phyloP scores from a whole-genome alignment of 2,113 vertebrate species.

The Phycodurus eques region DNA sequence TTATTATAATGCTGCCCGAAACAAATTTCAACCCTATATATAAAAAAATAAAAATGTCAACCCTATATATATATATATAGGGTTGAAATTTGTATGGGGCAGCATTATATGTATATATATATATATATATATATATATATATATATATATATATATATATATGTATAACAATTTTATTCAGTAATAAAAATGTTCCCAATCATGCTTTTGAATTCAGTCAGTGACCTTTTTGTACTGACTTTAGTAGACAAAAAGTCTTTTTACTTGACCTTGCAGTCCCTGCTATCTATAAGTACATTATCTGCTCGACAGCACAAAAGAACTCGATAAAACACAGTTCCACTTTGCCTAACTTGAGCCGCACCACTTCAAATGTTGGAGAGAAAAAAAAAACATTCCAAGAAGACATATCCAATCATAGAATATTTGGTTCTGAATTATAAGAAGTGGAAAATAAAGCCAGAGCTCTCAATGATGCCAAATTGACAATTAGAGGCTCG shows the following conservation, averaged over 20 bases:
- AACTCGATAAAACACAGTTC: constrained; percentile 9
- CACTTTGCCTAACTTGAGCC: background rate
- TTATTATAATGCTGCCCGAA: too few relatives aligned
- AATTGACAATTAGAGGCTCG: background rate
- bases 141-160: too few relatives aligned
- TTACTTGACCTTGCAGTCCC: constrained; percentile 39
- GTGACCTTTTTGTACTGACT: background rate
- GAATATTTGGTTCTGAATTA: background rate
- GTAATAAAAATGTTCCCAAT: background rate
- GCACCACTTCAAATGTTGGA: background rate
- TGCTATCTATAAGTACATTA: constrained; percentile 18
- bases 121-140: too few relatives aligned
- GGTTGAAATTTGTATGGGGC: too few relatives aligned
- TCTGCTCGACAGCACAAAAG: constrained; percentile 23
- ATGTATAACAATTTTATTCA: background rate
- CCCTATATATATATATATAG: too few relatives aligned
- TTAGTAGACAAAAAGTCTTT: background rate
- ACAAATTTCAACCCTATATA: too few relatives aligned
- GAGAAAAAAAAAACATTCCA: background rate
- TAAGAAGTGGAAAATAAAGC: background rate
- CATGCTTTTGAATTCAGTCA: background rate
- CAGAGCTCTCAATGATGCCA: background rate
- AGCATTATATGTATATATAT: too few relatives aligned
- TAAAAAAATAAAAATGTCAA: too few relatives aligned
- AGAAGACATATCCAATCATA: background rate